A percentile compares a stretch with the other conserved stretches of the same genome.
These are phyloP conservation scores for Urocynchramus pylzowi DNA, from an alignment of 2,113 vertebrate genomes.

Conservation along the genomic window DNA sequence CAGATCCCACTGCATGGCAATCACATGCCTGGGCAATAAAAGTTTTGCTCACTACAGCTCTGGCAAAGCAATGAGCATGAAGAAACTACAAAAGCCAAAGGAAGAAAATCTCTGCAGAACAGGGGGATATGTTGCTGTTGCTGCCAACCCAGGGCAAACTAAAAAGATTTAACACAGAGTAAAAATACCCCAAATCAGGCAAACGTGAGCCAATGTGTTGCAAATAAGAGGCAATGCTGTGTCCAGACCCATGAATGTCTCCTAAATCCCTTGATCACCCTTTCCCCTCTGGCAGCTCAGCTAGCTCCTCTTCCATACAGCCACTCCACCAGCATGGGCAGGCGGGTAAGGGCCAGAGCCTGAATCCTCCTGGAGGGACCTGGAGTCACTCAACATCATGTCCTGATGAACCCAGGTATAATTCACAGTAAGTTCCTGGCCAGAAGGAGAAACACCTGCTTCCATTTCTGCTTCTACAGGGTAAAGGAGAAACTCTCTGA, in stretches of 20 bases:
- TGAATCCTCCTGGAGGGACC: background rate
- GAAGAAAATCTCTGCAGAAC: background rate
- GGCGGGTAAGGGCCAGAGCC: background rate
- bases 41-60: background rate
- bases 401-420: background rate
- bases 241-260: background rate
- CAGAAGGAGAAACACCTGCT: background rate
- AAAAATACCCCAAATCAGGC: background rate
- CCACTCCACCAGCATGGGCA: background rate
- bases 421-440: background rate
- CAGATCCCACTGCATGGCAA: background rate
- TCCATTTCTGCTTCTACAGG: background rate
- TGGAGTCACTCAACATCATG: fast-evolving
- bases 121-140: fast-evolving
- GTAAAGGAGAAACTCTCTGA: background rate
- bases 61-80: background rate
- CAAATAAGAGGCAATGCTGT: background rate
- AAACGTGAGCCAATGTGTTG: fast-evolving
- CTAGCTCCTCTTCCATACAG: background rate
- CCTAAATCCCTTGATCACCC: background rate
- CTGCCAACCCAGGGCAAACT: background rate
- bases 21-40: background rate
- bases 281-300: background rate
- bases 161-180: background rate
- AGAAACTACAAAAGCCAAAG: background rate